Percentiles rank a stretch among this genome's conserved stretches.
Evolutionary conservation across 2,113 vertebrate genomes (phyloP).

Genomic region (Columbina picui): DNA sequence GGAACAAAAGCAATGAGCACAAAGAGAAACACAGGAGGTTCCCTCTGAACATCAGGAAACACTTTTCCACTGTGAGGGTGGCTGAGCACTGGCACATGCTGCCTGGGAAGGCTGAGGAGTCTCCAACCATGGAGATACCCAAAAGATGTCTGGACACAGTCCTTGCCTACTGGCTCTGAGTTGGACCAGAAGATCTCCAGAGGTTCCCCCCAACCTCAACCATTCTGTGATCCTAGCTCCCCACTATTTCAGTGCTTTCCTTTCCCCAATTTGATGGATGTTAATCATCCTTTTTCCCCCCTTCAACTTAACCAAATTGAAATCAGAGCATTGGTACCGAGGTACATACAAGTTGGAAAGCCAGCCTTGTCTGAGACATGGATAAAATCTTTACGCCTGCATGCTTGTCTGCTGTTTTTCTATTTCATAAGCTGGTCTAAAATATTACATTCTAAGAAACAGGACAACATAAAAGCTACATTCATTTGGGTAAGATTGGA

Average conservation of each 20-base stretch:
- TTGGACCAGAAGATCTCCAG: background rate
- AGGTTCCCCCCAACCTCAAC: background rate
- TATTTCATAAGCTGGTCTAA: background rate
- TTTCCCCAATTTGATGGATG: background rate
- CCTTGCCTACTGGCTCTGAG: background rate
- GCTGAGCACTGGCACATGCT: background rate
- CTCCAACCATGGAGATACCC: background rate
- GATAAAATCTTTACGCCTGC: background rate
- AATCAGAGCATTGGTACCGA: background rate
- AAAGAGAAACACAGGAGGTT: background rate
- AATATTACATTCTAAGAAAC: background rate
- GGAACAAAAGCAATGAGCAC: background rate
- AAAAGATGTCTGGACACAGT: background rate
- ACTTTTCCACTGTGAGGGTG: background rate
- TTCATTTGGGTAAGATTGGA: background rate
- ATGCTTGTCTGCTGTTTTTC: background rate
- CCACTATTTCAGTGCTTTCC: background rate
- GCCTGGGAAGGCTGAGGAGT: background rate
- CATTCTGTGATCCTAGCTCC: background rate
- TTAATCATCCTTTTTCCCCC: rapidly evolving
- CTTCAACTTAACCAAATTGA: background rate
- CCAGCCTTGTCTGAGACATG: background rate
- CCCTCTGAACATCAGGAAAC: background rate
- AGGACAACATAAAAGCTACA: background rate
- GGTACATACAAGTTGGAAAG: background rate